Evolutionary conservation across 2,113 vertebrate genomes (phyloP).

Genomic region (Aramus guarauna): DNA sequence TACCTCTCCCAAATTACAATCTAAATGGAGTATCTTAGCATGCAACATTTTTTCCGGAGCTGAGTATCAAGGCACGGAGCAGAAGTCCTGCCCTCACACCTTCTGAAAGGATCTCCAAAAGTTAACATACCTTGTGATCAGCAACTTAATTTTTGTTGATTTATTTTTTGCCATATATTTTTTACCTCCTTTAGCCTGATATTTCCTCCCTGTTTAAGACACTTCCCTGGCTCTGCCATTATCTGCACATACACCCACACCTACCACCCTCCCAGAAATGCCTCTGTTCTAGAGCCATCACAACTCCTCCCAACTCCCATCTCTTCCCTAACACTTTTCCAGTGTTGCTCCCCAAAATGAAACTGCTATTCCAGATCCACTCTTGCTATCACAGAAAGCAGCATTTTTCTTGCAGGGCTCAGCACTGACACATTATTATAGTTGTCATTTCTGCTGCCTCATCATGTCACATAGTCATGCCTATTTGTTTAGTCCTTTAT

Average conservation of each 20-base stretch:
- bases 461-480: background rate
- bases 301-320: background rate
- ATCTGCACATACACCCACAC: background rate
- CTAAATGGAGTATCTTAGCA: background rate
- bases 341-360: background rate
- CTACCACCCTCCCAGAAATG: background rate
- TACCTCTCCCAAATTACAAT: background rate
- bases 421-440: background rate
- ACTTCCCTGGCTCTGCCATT: background rate
- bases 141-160: background rate
- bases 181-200: background rate
- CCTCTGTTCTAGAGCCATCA: background rate
- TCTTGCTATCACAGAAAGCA: background rate
- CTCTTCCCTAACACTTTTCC: background rate
- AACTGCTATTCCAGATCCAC: background rate
- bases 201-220: background rate
- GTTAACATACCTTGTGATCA: background rate
- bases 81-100: background rate
- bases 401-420: background rate
- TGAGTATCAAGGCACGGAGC: background rate
- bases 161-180: background rate
- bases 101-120: background rate
- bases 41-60: background rate
- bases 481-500: constrained; percentile 2
- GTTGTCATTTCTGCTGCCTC: constrained; percentile 6